Conservation (phyloP, 1,140 invertebrate species). For the Zaprionus camerounensis region DNA sequence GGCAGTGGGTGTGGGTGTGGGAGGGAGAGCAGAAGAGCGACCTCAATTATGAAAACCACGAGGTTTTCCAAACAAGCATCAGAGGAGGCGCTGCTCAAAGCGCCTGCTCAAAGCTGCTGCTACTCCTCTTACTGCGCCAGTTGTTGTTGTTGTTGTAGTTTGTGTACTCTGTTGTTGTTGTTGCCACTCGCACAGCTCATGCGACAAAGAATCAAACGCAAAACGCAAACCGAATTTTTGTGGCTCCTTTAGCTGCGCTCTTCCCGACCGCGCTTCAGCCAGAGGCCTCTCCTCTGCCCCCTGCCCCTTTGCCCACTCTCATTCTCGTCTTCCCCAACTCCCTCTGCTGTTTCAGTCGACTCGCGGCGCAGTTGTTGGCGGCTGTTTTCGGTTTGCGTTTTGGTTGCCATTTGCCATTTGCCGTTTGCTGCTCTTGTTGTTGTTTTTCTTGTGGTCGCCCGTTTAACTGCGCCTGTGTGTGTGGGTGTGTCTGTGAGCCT, state of each 20-base stretch:
- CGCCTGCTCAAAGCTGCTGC: no score
- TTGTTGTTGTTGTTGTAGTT: conserved; percentile 27
- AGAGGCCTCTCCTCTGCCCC: conserved; percentile 11
- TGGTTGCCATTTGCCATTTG: conserved; percentile 61
- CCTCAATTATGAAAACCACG: conserved; percentile 82
- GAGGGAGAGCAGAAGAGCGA: conserved; percentile 45
- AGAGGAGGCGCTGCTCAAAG: conserved; percentile 33
- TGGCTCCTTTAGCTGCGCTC: conserved; percentile 50
- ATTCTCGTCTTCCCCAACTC: not conserved
- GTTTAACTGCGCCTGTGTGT: conserved; percentile 23
- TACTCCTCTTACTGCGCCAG: not conserved
- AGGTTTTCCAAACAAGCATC: conserved; percentile 68
- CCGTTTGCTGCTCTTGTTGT: conserved; percentile 21
- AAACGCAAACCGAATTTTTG: conserved; percentile 74
- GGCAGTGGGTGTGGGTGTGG: not conserved
- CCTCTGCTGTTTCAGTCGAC: conserved; percentile 1
- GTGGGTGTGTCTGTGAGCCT: conserved; percentile 1
- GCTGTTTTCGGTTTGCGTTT: conserved; percentile 59
- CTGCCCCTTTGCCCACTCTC: not conserved
- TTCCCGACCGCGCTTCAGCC: conserved; percentile 5
- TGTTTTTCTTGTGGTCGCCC: conserved; percentile 45
- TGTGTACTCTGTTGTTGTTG: conserved; percentile 18
- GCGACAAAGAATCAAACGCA: conserved; percentile 72
- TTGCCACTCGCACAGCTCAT: conserved; percentile 40
- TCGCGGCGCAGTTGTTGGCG: conserved; percentile 20